A percentile compares a stretch with the other conserved stretches of the same genome.
phyloP scores from a whole-genome alignment of 1,140 invertebrate species.

The Dendrolimus punctatus region DNA sequence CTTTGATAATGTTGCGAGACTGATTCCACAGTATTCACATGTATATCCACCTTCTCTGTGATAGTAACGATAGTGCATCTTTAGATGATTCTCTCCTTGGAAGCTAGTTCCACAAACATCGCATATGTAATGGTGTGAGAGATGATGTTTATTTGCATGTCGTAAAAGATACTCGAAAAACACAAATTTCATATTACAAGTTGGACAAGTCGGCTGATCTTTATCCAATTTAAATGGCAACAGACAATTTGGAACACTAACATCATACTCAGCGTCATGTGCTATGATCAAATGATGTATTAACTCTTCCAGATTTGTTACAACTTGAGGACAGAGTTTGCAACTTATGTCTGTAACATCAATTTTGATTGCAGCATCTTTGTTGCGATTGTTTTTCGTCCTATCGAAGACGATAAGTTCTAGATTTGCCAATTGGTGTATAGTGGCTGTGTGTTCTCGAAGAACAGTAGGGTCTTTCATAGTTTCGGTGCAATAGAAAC shows the following conservation, averaged over 20 bases:
- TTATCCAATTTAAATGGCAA: constrained; percentile 53
- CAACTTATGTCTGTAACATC: constrained; percentile 49
- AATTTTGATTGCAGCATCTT: constrained; percentile 58
- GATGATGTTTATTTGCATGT: constrained; percentile 56
- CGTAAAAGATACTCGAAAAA: constrained; percentile 58
- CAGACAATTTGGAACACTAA: constrained; percentile 51
- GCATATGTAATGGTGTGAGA: constrained; percentile 56
- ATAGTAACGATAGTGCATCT: constrained; percentile 61
- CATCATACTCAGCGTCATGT: constrained; percentile 59
- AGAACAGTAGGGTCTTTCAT: constrained; percentile 45
- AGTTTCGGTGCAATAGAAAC: constrained; percentile 53
- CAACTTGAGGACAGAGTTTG: constrained; percentile 35
- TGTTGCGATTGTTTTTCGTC: constrained; percentile 55
- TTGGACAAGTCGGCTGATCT: constrained; percentile 46
- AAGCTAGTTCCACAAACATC: constrained; percentile 59
- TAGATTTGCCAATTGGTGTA: constrained; percentile 44
- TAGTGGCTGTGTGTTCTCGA: constrained; percentile 38
- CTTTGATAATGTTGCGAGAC: constrained; percentile 44
- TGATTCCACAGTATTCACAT: constrained; percentile 46
- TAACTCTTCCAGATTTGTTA: constrained; percentile 40
- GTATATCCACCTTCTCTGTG: constrained; percentile 54
- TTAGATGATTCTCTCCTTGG: constrained; percentile 57
- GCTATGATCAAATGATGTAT: constrained; percentile 59
- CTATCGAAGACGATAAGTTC: constrained; percentile 47
- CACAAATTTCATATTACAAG: constrained; percentile 54